phyloP scores from a whole-genome alignment of 2,888 invertebrate genomes.

The Acleris sparsana region DNA sequence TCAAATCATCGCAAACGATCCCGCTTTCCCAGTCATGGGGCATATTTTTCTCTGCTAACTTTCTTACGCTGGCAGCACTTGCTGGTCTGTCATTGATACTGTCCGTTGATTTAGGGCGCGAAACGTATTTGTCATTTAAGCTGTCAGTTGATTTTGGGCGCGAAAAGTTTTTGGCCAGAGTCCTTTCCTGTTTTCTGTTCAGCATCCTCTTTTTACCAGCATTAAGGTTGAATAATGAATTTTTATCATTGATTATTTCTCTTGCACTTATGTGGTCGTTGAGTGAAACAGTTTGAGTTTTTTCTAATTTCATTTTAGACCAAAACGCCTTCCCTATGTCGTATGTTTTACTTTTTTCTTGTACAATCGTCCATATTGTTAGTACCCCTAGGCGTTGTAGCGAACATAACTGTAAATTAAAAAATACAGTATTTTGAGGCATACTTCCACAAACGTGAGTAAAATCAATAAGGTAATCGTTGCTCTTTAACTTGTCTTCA shows the following conservation, averaged over 20 bases:
- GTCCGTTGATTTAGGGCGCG: conserved; percentile 58
- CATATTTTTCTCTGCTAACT: conserved; percentile 51
- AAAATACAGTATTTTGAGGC: not conserved
- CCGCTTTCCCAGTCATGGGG: conserved; percentile 60
- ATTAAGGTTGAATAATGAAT: conserved; percentile 60
- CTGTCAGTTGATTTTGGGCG: conserved; percentile 58
- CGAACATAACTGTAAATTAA: conserved; percentile 59
- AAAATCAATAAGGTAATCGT: not conserved
- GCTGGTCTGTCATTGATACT: conserved; percentile 56
- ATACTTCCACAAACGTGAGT: too few species aligned
- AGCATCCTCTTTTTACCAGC: conserved; percentile 64
- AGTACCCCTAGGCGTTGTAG: conserved; percentile 67
- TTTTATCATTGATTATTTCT: conserved; percentile 36
- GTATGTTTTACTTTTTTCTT: conserved; percentile 57
- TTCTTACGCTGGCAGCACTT: conserved; percentile 62
- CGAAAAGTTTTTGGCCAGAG: conserved; percentile 43
- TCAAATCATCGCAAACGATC: conserved; percentile 64
- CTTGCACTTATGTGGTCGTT: conserved; percentile 53
- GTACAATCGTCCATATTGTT: conserved; percentile 69
- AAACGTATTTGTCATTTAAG: conserved; percentile 50
- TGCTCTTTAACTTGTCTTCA: not conserved
- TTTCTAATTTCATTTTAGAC: conserved; percentile 69
- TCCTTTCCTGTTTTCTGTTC: conserved; percentile 56
- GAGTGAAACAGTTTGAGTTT: conserved; percentile 58
- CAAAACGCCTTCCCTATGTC: conserved; percentile 72